Conservation (phyloP, 2,113 vertebrate genomes). For the Anarhynchus alexandrinus region DNA sequence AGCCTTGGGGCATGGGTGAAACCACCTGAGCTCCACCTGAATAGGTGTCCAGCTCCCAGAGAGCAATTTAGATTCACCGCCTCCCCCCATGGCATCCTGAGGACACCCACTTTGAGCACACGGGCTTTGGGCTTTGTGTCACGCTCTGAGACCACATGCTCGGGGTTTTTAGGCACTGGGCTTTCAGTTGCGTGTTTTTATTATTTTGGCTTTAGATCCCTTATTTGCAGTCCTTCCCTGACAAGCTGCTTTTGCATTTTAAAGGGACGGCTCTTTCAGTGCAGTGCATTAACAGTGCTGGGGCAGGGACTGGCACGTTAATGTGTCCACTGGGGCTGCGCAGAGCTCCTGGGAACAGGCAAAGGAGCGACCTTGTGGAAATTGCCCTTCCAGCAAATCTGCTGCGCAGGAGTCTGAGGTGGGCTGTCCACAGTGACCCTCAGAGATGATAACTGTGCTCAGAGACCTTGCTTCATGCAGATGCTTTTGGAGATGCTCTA, state of each 20-base stretch:
- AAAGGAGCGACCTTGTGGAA: background rate
- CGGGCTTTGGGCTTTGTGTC: conserved; percentile 20
- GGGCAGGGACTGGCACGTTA: conserved; percentile 33
- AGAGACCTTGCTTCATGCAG: background rate
- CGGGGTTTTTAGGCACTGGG: conserved; percentile 9
- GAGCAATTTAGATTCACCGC: background rate
- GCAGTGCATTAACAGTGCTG: conserved; percentile 15
- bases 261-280: conserved; percentile 57
- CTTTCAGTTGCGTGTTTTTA: conserved; percentile 50
- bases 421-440: background rate
- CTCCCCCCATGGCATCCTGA: background rate
- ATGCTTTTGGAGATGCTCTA: background rate
- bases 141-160: background rate
- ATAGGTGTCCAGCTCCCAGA: background rate
- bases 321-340: background rate
- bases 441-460: background rate
- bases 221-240: conserved; percentile 58
- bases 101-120: conserved; percentile 46
- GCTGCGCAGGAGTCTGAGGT: background rate
- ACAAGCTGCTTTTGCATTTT: conserved; percentile 64
- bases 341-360: conserved; percentile 29
- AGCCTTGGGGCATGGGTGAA: background rate
- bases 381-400: background rate
- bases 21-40: conserved; percentile 27
- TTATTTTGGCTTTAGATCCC: conserved; percentile 53